Evolutionary conservation across 2,113 vertebrate genomes (phyloP), one percentile per base, ranked within the genome.

Genomic region (Sterrhoptilus dennistouni): DNA sequence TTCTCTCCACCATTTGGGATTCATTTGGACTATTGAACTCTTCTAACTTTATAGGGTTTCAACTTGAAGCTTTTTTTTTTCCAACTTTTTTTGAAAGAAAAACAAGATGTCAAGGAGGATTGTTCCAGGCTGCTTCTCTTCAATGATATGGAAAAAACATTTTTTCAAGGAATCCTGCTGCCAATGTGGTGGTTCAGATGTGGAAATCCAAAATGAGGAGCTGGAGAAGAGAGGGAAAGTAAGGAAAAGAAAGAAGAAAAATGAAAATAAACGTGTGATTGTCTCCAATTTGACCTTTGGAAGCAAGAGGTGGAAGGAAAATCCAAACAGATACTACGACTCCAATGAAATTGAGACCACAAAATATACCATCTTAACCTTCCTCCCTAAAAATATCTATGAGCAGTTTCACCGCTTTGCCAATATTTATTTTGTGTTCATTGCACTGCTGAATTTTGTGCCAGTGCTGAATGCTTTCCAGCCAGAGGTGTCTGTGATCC

Each of bases 351-450:
- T 99, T 92, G 99, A 99, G 97, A 99, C 99, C 61, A 99, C 98
- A 93, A 99, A 99, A 95, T 99, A 99, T 71, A 98, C 96, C 4
- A n/a, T 98, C 44, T 88, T 99, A 78, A 97, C 98, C 83, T 99
- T 99, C 79, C 31, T 99, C 13, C 99, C 99, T 40, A 98, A 98
- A 97, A 99, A 99, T 69, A 96, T 99, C 76, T 98, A 97, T 14
- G 99, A 99, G 93, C 99, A 99, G 96, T 98, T 99, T 42, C 98
- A 99, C 84, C 98, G 99, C 5, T 96, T 98, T 90, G 99, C 99
- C 74, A 99, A 99, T 79, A 23, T 99, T 93, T 99, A 99, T 82
- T 99, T 99, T 45, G 97, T 99, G 92, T 97, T 94, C 40, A 95
- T 99, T 38, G 99, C 97, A 0, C 88, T 98, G 69, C 97, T 99